Conservation (phyloP, 2,888 invertebrate species). For the Melitaea athalia region DNA sequence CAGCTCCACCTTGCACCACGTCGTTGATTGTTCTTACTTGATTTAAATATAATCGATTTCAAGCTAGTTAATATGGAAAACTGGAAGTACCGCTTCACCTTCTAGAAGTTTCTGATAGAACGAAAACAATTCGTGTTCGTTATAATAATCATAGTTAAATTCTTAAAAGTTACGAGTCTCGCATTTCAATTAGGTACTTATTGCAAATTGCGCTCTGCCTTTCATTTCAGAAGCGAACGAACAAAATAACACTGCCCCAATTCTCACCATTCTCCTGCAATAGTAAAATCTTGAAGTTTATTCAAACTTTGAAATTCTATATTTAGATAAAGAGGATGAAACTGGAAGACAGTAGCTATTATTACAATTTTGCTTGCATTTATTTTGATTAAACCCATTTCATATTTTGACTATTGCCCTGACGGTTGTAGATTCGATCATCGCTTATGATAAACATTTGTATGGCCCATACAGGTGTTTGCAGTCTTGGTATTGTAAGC, state of each 20-base stretch:
- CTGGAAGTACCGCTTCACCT: not conserved
- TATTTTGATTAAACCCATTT: not conserved
- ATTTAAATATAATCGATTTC: too few relatives aligned
- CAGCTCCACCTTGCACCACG: too few relatives aligned
- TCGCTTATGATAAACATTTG: too few relatives aligned
- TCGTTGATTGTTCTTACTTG: too few relatives aligned
- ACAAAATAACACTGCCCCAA: constrained; percentile 13
- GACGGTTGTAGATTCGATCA: too few relatives aligned
- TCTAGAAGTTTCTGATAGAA: not conserved
- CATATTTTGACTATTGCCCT: too few relatives aligned
- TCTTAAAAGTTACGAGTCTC: constrained; percentile 18
- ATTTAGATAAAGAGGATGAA: not conserved
- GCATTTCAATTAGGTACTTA: constrained; percentile 24
- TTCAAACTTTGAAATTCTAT: constrained; percentile 3
- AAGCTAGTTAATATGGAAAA: too few relatives aligned
- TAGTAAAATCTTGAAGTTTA: not conserved
- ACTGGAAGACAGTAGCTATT: not conserved
- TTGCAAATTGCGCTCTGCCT: constrained; percentile 18
- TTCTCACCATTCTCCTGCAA: not conserved
- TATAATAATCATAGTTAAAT: constrained; percentile 8
- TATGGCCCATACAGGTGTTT: too few relatives aligned
- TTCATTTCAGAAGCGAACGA: constrained; percentile 3
- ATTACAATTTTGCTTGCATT: not conserved
- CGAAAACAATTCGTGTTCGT: not conserved
- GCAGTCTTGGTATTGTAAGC: too few relatives aligned